phyloP scores from a whole-genome alignment of 2,888 invertebrate species.

The Platycnemis pennipes region DNA sequence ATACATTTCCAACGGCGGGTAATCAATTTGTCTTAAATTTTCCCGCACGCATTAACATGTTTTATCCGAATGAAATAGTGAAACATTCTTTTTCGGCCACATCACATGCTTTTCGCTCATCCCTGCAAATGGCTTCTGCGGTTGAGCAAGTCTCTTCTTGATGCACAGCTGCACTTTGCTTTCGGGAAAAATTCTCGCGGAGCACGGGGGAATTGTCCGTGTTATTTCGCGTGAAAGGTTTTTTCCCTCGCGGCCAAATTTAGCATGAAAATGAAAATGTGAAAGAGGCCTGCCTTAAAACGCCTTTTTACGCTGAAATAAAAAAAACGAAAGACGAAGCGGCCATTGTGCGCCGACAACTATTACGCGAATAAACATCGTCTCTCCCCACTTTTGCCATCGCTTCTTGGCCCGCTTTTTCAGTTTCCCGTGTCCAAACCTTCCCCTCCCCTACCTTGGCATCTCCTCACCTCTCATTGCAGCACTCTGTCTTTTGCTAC shows the following conservation, averaged over 20 bases:
- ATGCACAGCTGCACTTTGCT: background rate
- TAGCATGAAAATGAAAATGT: background rate
- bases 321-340: background rate
- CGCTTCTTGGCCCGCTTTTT: background rate
- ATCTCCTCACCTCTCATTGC: background rate
- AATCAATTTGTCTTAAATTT: background rate
- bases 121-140: background rate
- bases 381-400: background rate
- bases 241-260: background rate
- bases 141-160: background rate
- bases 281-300: background rate
- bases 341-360: background rate
- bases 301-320: background rate
- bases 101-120: background rate
- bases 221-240: slow-evolving; percentile 9
- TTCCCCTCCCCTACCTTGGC: background rate
- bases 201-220: background rate
- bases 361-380: background rate
- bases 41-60: background rate
- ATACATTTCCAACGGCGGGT: background rate
- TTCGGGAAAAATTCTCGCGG: background rate
- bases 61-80: background rate
- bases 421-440: background rate
- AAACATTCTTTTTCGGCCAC: background rate
- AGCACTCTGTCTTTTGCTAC: background rate